Conservation (phyloP, 2,888 invertebrate species). For the Eutolmus rufibarbis region DNA sequence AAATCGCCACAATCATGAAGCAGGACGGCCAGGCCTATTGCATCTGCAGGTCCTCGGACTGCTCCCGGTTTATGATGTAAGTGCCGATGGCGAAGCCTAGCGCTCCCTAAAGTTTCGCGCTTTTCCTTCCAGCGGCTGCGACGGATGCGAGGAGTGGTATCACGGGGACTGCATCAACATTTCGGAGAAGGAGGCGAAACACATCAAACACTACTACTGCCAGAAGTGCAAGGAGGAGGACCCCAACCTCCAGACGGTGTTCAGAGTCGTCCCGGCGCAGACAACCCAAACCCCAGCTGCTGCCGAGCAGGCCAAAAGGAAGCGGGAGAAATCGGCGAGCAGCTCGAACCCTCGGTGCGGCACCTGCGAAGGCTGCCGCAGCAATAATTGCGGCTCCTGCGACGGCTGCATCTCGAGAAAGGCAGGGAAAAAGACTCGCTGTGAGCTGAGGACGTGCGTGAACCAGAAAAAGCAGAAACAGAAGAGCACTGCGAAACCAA, state of each 20-base stretch:
- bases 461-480: slow-evolving; percentile 55
- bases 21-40: slow-evolving; percentile 94
- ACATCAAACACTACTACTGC: slow-evolving; percentile 93
- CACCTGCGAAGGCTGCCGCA: slow-evolving; percentile 74
- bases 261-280: slow-evolving; percentile 58
- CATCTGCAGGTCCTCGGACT: slow-evolving; percentile 92
- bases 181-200: slow-evolving; percentile 90
- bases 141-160: slow-evolving; percentile 98
- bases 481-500: slow-evolving; percentile 53
- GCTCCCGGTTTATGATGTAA: slow-evolving; percentile 96
- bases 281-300: slow-evolving; percentile 31
- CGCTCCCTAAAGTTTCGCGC: not conserved
- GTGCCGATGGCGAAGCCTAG: slow-evolving; percentile 52
- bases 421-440: slow-evolving; percentile 63
- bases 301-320: slow-evolving; percentile 46
- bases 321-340: slow-evolving; percentile 49
- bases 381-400: slow-evolving; percentile 60
- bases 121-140: slow-evolving; percentile 77
- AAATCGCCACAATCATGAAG: slow-evolving; percentile 85
- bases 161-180: slow-evolving; percentile 98
- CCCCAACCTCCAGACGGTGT: slow-evolving; percentile 73
- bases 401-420: slow-evolving; percentile 57
- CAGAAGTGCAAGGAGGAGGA: slow-evolving; percentile 84
- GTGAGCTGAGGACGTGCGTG: slow-evolving; percentile 65
- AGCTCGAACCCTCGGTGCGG: slow-evolving; percentile 70